Evolutionary conservation across 2,888 invertebrate genomes (phyloP), one percentile per base, ranked within the genome.

Genomic region (Cataglyphis rosenhaueri): DNA sequence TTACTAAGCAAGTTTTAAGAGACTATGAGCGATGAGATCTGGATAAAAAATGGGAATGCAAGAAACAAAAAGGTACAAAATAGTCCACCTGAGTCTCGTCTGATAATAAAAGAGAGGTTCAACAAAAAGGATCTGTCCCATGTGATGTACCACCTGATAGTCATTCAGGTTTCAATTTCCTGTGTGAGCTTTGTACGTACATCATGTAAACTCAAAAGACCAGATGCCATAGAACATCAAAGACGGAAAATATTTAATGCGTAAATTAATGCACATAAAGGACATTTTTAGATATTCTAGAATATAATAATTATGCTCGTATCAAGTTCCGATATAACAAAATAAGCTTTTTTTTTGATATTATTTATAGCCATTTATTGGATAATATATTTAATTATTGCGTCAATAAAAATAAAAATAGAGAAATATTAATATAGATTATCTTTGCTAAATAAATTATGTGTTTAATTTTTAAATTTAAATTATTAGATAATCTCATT

Each of bases 21-120:
- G 68, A 59, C 57, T 59, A 35, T 78, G 78, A 78, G 44, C 71
- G 57, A 71, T 29, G 35, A 70, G 32, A 21, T 70, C 35, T 44
- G 21, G 21, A 18, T 41, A 41, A 78, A 38, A 70, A 79, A 44
- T 57, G 25, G 21, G 21, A 59, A 41, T 57, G 55, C 55, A 65
- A 65, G 12, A 57, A 66, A 76, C 0, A 78, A 44, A 25, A 79
- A 25, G 8, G 10, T n/a, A 59, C 8, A 48, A 41, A 35, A 41
- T 79, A 55, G 21, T 9, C 9, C 32, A 68, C 25, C 41, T 68
- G 57, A 44, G 32, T 29, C 59, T 78, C 59, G 6, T 55, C 70
- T 70, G n/a, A 12, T n/a, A 35, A 44, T 35, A 78, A 68, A 68
- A 44, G 35, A 35, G 21, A 41, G 38, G 12, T 29, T 21, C 2